Base-by-base conservation (phyloP, 2,888 invertebrate species). In the Amblyjoppa proteus region DNA sequence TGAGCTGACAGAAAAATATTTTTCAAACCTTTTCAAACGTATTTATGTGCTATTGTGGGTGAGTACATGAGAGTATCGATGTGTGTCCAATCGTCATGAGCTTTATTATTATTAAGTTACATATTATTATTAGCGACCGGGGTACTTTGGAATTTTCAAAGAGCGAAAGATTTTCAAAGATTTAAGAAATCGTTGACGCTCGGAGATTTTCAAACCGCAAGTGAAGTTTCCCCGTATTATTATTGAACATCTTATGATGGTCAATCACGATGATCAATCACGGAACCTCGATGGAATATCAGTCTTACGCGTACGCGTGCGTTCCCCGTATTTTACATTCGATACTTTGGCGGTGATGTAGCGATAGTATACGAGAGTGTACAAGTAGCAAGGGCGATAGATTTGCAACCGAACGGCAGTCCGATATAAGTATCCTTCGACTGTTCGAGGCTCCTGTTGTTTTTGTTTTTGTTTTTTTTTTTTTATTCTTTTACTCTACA, bases 351-450 rank as follows among this genome's bases (percentile, higher is more conserved):
- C 45, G 45, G 4, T 16, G 16, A 49, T 49, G 16, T 16, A 49
- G 45, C 45, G 45, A 49, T 13, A 49, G 16, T 49, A 16, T 49
- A 16, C 16, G 13, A 49, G 45, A 49, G 45, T 4, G 45, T 16
- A 49, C 45, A 49, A 56, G 56, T 56, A 56, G 56, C 25, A 56
- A 20, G 20, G 56, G 25, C 56, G 56, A 9, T 56, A 20, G 25
- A 20, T 9, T 56, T 56, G 64, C 64, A n/a, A 64, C 16, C 38
- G 34, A 64, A 64, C 64, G 64, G 80, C 82, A 86, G 61, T 79
- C 84, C 87, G 85, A 84, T 58, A 58, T 58, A 58, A 88, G 87
- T 89, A 82, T 77, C 84, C 80, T 84, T 51, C 84, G 87, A 81
- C 78, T 74, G 58, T 80, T 31, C 70, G 81, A 71, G 34, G 41